Conservation (phyloP, 1,140 invertebrate genomes). For the Vanessa tameamea region DNA sequence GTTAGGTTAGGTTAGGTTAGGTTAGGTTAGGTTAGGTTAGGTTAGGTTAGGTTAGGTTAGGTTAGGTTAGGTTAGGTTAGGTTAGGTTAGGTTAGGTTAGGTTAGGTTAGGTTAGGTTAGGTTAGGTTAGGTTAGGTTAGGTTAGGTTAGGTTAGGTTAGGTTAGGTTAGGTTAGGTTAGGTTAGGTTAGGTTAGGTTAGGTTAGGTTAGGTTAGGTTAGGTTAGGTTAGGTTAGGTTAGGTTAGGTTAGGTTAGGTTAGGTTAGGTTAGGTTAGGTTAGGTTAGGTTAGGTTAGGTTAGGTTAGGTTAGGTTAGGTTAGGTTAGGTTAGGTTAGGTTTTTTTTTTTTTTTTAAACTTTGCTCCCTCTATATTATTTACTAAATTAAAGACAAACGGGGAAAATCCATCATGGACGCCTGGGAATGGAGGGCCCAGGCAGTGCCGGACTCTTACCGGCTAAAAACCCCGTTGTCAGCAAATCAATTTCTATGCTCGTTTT, state of each 20-base stretch:
- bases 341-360: too few relatives aligned
- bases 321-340: constrained; percentile 11
- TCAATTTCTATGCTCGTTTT: too few relatives aligned
- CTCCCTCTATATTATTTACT: too few relatives aligned
- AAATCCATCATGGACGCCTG: too few relatives aligned
- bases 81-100: constrained; percentile 22
- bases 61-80: constrained; percentile 22
- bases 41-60: constrained; percentile 22
- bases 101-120: constrained; percentile 22
- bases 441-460: too few relatives aligned
- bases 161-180: constrained; percentile 46
- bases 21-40: constrained; percentile 21
- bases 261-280: constrained; percentile 50
- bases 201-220: constrained; percentile 58
- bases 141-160: constrained; percentile 44
- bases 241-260: constrained; percentile 52
- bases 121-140: constrained; percentile 36
- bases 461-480: too few relatives aligned
- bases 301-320: constrained; percentile 63
- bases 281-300: constrained; percentile 52
- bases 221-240: constrained; percentile 65
- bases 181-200: constrained; percentile 47
- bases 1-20: constrained; percentile 38
- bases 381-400: too few relatives aligned
- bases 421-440: too few relatives aligned